Evolutionary conservation across 1,140 invertebrate genomes (phyloP).

Genomic region (Drosophila biarmipes): DNA sequence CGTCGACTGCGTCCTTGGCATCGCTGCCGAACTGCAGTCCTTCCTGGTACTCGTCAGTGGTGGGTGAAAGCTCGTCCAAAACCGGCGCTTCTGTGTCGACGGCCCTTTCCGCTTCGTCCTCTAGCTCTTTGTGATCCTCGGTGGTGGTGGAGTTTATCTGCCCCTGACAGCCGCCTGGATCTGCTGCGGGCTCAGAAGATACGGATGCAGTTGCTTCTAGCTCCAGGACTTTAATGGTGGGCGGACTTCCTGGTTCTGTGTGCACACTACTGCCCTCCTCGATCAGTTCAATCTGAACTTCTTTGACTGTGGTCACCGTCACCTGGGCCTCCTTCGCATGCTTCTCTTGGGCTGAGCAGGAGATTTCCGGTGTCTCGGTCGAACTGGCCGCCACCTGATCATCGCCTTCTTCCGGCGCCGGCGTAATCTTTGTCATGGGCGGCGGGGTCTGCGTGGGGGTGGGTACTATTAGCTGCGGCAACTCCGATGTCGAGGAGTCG

Average conservation of each 20-base stretch:
- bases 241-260: constrained; percentile 24
- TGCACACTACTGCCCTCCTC: constrained; percentile 33
- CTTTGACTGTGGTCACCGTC: constrained; percentile 54
- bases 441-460: constrained; percentile 50
- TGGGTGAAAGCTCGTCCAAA: constrained; percentile 71
- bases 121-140: constrained; percentile 1
- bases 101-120: not conserved
- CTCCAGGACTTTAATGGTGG: constrained; percentile 58
- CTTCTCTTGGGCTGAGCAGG: not conserved
- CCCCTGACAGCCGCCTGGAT: not conserved
- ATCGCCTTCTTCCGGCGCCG: constrained; percentile 41
- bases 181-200: not conserved
- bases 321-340: not conserved
- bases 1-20: constrained; percentile 57
- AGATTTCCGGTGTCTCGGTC: not conserved
- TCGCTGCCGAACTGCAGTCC: constrained; percentile 65
- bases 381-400: not conserved
- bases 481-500: constrained; percentile 48
- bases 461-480: constrained; percentile 33
- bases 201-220: constrained; percentile 7
- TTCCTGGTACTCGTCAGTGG: constrained; percentile 81
- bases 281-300: constrained; percentile 76
- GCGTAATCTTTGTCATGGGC: constrained; percentile 59
- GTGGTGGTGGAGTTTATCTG: constrained; percentile 1
- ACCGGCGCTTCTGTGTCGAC: constrained; percentile 22